Evolutionary conservation across 1,140 invertebrate species (phyloP).

Genomic region (Megalonaias nervosa): DNA sequence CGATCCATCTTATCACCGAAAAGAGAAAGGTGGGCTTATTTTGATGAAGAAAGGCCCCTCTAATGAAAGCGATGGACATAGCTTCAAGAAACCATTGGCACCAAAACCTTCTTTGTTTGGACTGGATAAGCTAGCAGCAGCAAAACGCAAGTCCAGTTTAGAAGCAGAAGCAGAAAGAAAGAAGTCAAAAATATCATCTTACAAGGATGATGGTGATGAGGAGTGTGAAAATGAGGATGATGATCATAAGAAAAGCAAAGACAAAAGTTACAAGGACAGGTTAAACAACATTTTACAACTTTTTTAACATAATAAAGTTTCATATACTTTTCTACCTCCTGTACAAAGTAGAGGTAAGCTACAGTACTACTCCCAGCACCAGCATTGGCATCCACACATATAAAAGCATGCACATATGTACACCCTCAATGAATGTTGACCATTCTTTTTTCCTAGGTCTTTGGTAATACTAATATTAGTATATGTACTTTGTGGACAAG

Average conservation of each 20-base stretch:
- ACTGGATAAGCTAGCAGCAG: constrained; percentile 86
- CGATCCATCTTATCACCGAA: constrained; percentile 77
- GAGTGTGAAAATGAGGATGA: constrained; percentile 41
- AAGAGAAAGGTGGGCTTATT: constrained; percentile 91
- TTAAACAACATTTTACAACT: background rate
- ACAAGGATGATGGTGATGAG: constrained; percentile 77
- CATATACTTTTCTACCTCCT: background rate
- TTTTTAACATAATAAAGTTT: background rate
- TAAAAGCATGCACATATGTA: too few relatives aligned
- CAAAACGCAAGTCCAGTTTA: constrained; percentile 75
- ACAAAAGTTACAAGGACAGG: constrained; percentile 17
- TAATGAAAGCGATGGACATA: constrained; percentile 71
- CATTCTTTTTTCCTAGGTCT: too few relatives aligned
- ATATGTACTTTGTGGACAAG: too few relatives aligned
- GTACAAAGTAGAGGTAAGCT: too few relatives aligned
- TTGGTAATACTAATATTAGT: too few relatives aligned
- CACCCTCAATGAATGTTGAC: too few relatives aligned
- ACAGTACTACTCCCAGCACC: too few relatives aligned
- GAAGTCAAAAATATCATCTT: constrained; percentile 67
- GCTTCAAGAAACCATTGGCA: constrained; percentile 79
- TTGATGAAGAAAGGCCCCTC: constrained; percentile 79
- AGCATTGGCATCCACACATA: too few relatives aligned
- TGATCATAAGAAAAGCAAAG: constrained; percentile 13
- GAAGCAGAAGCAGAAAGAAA: constrained; percentile 70
- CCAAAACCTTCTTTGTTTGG: constrained; percentile 84